Conservation (phyloP, 1,140 invertebrate species). For the Bactericera cockerelli region DNA sequence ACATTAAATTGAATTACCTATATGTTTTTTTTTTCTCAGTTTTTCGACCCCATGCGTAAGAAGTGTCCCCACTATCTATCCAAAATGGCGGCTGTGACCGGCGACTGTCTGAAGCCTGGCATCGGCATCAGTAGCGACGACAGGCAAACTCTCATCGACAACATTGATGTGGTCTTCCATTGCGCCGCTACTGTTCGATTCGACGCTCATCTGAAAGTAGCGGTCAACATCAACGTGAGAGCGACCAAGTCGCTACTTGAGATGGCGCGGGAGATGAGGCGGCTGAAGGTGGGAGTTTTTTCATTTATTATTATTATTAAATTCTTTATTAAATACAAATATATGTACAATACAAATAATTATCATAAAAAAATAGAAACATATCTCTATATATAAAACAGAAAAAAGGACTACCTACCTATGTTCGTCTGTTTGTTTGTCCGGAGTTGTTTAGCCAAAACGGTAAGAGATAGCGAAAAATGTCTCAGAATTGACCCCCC, state of each 20-base stretch:
- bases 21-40: constrained; percentile 29
- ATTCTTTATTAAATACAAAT: too few species aligned
- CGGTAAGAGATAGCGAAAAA: too few species aligned
- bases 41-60: constrained; percentile 38
- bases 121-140: constrained; percentile 52
- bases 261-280: constrained; percentile 33
- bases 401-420: too few species aligned
- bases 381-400: too few species aligned
- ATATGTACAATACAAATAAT: too few species aligned
- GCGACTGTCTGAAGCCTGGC: constrained; percentile 46
- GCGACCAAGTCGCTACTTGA: constrained; percentile 39
- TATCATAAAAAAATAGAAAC: too few species aligned
- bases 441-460: too few species aligned
- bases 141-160: constrained; percentile 35
- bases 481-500: too few species aligned
- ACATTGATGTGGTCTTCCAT: constrained; percentile 49
- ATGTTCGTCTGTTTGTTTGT: too few species aligned
- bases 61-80: constrained; percentile 33
- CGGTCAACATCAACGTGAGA: constrained; percentile 46
- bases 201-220: constrained; percentile 43
- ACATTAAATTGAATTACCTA: too few species aligned
- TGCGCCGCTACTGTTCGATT: constrained; percentile 48
- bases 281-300: constrained; percentile 32
- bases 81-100: constrained; percentile 44
- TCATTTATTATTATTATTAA: too few species aligned